Base-by-base conservation (phyloP, 2,888 invertebrate species). In the Homarus gammarus region DNA sequence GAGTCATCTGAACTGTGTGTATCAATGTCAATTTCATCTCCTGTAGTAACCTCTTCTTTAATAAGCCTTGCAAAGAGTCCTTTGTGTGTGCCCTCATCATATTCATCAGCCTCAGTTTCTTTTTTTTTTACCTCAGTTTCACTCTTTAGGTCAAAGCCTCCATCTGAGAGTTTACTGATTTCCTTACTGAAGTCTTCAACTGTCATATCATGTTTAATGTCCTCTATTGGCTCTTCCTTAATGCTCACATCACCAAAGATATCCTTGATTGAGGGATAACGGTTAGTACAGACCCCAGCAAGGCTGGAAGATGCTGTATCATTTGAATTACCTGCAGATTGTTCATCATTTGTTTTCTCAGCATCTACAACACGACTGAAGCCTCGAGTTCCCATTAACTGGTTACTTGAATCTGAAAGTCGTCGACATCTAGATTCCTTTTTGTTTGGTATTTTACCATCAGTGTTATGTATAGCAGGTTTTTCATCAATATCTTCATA, bases 201-300 rank as follows among this genome's bases (percentile, higher is more conserved):
- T 36, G 88, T 40, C 88, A 88, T 88, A 33, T 88, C 88, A 36
- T 88, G 31, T 31, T 88, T 83, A 8, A 68, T 68, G 27, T 77
- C 79, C 1, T 88, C 88, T 22, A 88, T 5, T 38, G 88, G 88
- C n/a, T 88, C 88, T 27, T 88, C 88, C 68, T 88, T 88, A 18
- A 88, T 77, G 31, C 64, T 78, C 1, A 88, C 68, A 56, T 88
- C 88, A 22, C 88, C 88, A 78, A 88, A 88, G 38, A 88, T 88
- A 68, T 88, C 88, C 56, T 75, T 83, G 49, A 88, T 88, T 12
- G 88, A 88, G 18, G 88, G 88, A 31, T 77, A 88, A 38, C 70
- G 88, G 77, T 88, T 88, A n/a, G 88, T 88, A 36, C 88, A 88
- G 2, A 88, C 84, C n/a, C 38, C 88, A 51, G 88, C 88, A 2